Evolutionary conservation across 2,797 vertebrate species (phyloP), one percentile per base, ranked within the genome.

Genomic region (Gymnocypris eckloni): DNA sequence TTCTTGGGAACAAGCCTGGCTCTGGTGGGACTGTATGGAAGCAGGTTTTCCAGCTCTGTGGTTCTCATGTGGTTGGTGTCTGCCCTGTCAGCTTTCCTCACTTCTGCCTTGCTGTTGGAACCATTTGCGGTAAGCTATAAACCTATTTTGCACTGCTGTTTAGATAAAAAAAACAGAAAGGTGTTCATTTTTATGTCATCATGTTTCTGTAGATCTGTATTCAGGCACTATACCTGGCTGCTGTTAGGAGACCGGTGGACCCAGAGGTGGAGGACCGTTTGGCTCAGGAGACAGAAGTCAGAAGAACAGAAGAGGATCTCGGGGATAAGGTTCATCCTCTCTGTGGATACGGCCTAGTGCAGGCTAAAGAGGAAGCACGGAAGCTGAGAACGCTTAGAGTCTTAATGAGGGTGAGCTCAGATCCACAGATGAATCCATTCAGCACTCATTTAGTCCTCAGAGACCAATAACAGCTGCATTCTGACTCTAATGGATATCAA

Each of bases 61-160:
- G 87, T 96, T 22, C 92, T 96, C 66, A 93, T 95, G 94, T 96
- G 95, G 96, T 92, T 97, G 25, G 79, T 91, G 6, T 95, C 95
- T 0, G 82, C 89, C 4, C 28, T 93, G 45, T 94, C 92, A 9
- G 94, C 95, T 50, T 93, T 96, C 82, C 88, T 96, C 56, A 92
- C 94, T 61, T 96, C 96, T 1, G 91, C 91, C 82, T 75, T 96
- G 83, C 87, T 96, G 37, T 90, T 97, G 88, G 96, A 97, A 84
- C 96, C 95, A 81, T 85, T 96, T 25, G 95, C 94, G 89, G 96
- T 96, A 67, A 92, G 86, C 28, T 56, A 22, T 45, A 43, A 39
- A 66, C 50, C 20, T 43, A 45, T 8, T 66, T 15, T 16, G 4
- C 2, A 5, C 59, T 37, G 9, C 12, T 43, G 13, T 56, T 56